Conservation (phyloP, 2,113 vertebrate species). For the Caretta caretta region DNA sequence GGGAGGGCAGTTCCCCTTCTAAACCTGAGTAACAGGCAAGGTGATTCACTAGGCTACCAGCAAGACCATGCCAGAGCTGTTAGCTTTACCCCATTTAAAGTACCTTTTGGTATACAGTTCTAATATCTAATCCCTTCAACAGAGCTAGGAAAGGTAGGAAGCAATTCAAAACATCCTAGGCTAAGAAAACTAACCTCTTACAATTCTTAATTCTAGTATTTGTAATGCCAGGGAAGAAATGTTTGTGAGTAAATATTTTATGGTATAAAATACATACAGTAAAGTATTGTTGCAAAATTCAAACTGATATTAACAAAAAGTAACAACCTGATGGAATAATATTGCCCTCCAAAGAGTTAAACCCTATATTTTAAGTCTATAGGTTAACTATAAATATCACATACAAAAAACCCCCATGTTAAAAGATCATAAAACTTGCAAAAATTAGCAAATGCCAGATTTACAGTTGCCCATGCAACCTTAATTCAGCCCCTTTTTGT, state of each 20-base stretch:
- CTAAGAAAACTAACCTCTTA: neutral
- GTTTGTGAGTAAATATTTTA: neutral
- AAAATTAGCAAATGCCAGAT: no score
- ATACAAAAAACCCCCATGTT: neutral
- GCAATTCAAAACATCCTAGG: fast-evolving
- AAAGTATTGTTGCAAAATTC: neutral
- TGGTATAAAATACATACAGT: neutral
- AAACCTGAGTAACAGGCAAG: no score
- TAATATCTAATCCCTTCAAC: neutral
- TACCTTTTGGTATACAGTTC: fast-evolving
- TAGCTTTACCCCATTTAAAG: neutral
- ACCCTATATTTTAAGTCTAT: neutral
- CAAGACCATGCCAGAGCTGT: neutral
- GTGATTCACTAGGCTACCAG: no score
- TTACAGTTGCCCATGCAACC: no score
- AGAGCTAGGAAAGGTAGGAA: neutral
- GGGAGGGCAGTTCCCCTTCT: no score
- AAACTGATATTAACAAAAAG: neutral
- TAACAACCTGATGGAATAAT: fast-evolving
- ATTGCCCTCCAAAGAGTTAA: neutral
- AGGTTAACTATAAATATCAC: neutral
- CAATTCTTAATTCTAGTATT: neutral
- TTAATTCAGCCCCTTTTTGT: no score
- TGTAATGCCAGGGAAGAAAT: neutral
- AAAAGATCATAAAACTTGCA: no score